Evolutionary conservation across 1,140 invertebrate species (phyloP).

Genomic region (Temnothorax curvispinosus): DNA sequence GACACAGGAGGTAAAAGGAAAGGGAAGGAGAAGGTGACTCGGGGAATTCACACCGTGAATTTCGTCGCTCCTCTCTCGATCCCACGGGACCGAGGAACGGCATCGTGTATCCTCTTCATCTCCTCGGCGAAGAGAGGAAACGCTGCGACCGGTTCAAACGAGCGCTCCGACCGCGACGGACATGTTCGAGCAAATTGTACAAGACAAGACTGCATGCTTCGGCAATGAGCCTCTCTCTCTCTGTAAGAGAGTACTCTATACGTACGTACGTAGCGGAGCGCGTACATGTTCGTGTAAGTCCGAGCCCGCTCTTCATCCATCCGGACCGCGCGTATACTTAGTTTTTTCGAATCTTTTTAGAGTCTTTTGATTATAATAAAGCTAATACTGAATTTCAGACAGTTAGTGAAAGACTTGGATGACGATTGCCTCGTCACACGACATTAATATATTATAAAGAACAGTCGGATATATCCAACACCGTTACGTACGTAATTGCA

Average conservation of each 20-base stretch:
- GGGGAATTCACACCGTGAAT: conserved; percentile 76
- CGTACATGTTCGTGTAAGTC: conserved; percentile 6
- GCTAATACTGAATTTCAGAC: background rate
- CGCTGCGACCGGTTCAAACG: conserved; percentile 75
- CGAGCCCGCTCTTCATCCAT: background rate
- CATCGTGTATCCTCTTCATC: conserved; percentile 75
- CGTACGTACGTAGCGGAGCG: conserved; percentile 36
- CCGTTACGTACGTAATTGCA: conserved; percentile 5
- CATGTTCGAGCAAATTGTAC: conserved; percentile 81
- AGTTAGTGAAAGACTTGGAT: background rate
- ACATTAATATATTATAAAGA: conserved; percentile 10
- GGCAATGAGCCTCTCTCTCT: conserved; percentile 75
- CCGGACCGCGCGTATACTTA: background rate
- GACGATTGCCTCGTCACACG: background rate
- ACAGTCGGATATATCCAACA: background rate
- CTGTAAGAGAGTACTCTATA: conserved; percentile 29
- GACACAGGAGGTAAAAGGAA: background rate
- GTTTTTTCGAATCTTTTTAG: background rate
- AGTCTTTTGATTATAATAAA: background rate
- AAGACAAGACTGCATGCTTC: conserved; percentile 80
- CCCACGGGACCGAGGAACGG: conserved; percentile 71
- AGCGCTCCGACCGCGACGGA: conserved; percentile 78
- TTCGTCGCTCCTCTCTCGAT: conserved; percentile 72
- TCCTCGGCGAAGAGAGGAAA: conserved; percentile 69
- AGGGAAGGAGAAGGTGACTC: conserved; percentile 68